phyloP scores from a whole-genome alignment of 2,113 vertebrate species.

The Plecotus auritus region DNA sequence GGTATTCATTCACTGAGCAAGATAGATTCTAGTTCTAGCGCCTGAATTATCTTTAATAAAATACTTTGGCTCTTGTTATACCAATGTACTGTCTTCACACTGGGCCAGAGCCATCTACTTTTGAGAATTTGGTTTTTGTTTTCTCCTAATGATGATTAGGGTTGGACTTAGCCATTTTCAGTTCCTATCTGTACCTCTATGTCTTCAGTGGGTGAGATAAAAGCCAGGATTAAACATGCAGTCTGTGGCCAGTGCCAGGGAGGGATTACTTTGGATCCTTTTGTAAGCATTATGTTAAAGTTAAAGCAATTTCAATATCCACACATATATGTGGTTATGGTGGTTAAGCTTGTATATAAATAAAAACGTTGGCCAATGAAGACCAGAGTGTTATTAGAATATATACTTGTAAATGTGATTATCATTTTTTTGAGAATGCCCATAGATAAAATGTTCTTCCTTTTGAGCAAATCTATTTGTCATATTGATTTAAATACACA shows the following conservation, averaged over 20 bases:
- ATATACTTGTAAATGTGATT: background rate
- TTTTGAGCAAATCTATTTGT: conserved; percentile 24
- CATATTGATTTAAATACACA: background rate
- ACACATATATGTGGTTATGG: background rate
- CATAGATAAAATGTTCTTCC: background rate
- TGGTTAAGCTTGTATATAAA: conserved; percentile 16
- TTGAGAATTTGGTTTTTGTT: conserved; percentile 12
- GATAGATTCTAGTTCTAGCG: background rate
- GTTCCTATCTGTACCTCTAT: background rate
- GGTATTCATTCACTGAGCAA: background rate
- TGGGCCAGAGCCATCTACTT: background rate
- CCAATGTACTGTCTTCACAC: background rate
- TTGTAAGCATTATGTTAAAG: background rate
- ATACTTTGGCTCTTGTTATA: background rate
- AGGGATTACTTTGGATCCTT: background rate
- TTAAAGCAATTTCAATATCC: background rate
- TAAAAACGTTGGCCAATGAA: background rate
- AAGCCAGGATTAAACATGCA: background rate
- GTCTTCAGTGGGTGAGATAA: background rate
- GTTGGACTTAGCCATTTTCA: background rate
- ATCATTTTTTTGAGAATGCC: background rate
- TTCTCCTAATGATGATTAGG: background rate
- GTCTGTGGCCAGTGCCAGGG: background rate
- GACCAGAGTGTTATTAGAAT: background rate
- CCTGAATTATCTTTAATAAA: background rate